Conservation (phyloP, 2,888 invertebrate species). For the Hirtodrosophila cameraria region DNA sequence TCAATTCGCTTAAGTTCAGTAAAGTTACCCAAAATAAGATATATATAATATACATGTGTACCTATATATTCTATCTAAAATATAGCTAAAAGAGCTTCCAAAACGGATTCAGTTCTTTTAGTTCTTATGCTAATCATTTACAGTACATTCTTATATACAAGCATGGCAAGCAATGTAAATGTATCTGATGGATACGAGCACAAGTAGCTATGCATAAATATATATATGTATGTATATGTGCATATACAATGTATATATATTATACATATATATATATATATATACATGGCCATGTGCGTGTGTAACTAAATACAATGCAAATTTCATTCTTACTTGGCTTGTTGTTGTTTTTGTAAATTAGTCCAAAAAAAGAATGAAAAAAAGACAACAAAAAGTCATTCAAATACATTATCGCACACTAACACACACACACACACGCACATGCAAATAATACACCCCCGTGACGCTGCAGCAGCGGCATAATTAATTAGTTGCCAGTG, state of each 20-base stretch:
- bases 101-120: too few relatives aligned
- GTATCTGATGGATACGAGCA: constrained; percentile 15
- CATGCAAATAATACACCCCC: constrained; percentile 74
- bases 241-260: constrained; percentile 2
- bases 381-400: constrained; percentile 37
- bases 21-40: too few relatives aligned
- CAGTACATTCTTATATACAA: too few relatives aligned
- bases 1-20: too few relatives aligned
- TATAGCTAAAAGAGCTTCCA: too few relatives aligned
- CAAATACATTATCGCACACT: constrained; percentile 63
- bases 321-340: constrained; percentile 47
- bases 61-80: too few relatives aligned
- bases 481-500: constrained; percentile 76
- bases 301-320: constrained; percentile 79
- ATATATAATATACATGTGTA: too few relatives aligned
- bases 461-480: constrained; percentile 77
- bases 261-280: constrained; percentile 6
- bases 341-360: constrained; percentile 36
- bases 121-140: too few relatives aligned
- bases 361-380: constrained; percentile 61
- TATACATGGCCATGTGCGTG: constrained; percentile 61
- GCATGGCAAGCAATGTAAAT: too few relatives aligned
- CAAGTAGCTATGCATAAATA: not conserved
- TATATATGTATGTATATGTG: not conserved
- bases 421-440: constrained; percentile 24